A percentile compares a stretch with the other conserved stretches of the same genome.
These are phyloP conservation scores for Graptemys geographica DNA, from an alignment of 2,797 vertebrate species.

Conservation along the genomic window DNA sequence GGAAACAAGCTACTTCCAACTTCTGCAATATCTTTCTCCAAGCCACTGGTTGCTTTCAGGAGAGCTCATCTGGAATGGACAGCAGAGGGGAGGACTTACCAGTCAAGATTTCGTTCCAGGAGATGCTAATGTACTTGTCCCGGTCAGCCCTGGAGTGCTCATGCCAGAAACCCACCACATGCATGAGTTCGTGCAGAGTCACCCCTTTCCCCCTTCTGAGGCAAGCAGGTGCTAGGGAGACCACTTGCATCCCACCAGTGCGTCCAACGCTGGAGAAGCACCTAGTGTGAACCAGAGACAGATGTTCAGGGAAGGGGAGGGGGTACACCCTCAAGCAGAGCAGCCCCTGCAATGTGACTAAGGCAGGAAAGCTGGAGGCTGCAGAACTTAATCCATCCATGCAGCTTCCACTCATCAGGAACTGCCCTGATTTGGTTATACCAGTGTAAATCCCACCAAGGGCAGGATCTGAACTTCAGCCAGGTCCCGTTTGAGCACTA, in stretches of 20 bases:
- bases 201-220: constrained; percentile 72
- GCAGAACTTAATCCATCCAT: background rate
- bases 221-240: constrained; percentile 70
- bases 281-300: constrained; percentile 32
- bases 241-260: constrained; percentile 70
- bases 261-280: constrained; percentile 76
- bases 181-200: constrained; percentile 76
- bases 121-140: constrained; percentile 69
- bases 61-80: background rate
- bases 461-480: too few relatives aligned
- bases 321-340: background rate
- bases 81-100: constrained; percentile 38
- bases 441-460: background rate
- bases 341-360: background rate
- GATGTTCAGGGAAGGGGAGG: too few relatives aligned
- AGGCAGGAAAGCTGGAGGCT: background rate
- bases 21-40: background rate
- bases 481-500: background rate
- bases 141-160: constrained; percentile 75
- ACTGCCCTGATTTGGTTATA: background rate
- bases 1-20: background rate
- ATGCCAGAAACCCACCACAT: constrained; percentile 79
- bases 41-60: background rate
- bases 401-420: background rate
- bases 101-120: constrained; percentile 67